Evolutionary conservation across 2,113 vertebrate species (phyloP).

Genomic region (Oryzias woworae): DNA sequence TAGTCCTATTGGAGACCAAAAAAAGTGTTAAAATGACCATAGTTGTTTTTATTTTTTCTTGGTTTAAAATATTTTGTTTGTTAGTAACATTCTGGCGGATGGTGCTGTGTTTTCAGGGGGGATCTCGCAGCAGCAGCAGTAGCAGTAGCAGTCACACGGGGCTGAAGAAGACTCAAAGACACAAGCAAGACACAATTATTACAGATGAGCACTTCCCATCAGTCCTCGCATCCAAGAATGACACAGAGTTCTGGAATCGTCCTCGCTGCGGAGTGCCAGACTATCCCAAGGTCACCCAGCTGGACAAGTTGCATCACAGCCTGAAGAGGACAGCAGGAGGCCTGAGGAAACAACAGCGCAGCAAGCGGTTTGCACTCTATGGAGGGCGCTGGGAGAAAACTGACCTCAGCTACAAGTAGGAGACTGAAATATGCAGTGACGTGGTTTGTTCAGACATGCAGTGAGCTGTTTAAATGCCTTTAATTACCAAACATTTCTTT

Average conservation of each 20-base stretch:
- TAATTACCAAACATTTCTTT: too few species aligned
- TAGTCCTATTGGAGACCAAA: too few species aligned
- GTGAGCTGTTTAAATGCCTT: too few species aligned
- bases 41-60: too few species aligned
- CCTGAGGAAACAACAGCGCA: constrained; percentile 33
- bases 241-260: constrained; percentile 35
- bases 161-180: constrained; percentile 30
- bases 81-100: background rate
- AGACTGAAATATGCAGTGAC: background rate
- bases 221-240: constrained; percentile 8
- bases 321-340: constrained; percentile 24
- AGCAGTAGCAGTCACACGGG: background rate
- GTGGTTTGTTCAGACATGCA: background rate
- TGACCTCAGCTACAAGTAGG: constrained; percentile 59
- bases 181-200: constrained; percentile 29
- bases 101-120: constrained; percentile 27
- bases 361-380: constrained; percentile 44
- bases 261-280: constrained; percentile 61
- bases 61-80: background rate
- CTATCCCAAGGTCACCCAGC: constrained; percentile 12
- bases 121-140: constrained; percentile 14
- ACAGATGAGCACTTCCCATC: constrained; percentile 18
- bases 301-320: background rate
- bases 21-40: too few species aligned
- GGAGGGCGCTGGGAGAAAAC: constrained; percentile 62